Evolutionary conservation across 2,797 vertebrate genomes (phyloP).

Genomic region (Stomatorhinus walkeri): DNA sequence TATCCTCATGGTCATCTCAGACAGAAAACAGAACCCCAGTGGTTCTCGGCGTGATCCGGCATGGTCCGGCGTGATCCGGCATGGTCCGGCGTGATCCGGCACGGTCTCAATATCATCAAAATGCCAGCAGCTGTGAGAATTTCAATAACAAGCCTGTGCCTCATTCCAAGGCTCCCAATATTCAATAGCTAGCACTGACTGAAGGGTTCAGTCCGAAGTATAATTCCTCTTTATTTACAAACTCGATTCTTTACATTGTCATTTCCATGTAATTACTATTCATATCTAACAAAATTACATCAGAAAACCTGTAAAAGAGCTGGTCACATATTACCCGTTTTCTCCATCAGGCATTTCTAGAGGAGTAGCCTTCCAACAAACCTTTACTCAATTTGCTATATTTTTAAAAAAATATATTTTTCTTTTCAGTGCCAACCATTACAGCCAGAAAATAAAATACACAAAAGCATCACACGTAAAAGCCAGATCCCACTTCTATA

Average conservation of each 20-base stretch:
- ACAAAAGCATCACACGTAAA: neutral
- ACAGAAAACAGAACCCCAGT: neutral
- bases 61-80: neutral
- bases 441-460: neutral
- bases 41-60: neutral
- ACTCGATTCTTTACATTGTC: constrained; percentile 12
- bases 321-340: constrained; percentile 6
- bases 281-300: constrained; percentile 14
- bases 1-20: neutral
- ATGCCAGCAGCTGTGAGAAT: neutral
- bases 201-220: neutral
- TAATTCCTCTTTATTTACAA: constrained; percentile 2
- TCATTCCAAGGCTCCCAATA: neutral
- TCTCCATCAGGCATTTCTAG: neutral
- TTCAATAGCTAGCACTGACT: constrained; percentile 2
- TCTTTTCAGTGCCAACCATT: neutral
- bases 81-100: neutral
- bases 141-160: neutral
- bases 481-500: neutral
- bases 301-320: neutral
- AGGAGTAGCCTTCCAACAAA: neutral
- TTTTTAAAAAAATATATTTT: neutral
- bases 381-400: neutral
- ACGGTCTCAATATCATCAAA: neutral
- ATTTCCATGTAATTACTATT: constrained; percentile 5